Percentiles rank a stretch among this genome's conserved stretches.
phyloP scores from a whole-genome alignment of 2,888 invertebrate genomes.

The Oligia fasciuncula region DNA sequence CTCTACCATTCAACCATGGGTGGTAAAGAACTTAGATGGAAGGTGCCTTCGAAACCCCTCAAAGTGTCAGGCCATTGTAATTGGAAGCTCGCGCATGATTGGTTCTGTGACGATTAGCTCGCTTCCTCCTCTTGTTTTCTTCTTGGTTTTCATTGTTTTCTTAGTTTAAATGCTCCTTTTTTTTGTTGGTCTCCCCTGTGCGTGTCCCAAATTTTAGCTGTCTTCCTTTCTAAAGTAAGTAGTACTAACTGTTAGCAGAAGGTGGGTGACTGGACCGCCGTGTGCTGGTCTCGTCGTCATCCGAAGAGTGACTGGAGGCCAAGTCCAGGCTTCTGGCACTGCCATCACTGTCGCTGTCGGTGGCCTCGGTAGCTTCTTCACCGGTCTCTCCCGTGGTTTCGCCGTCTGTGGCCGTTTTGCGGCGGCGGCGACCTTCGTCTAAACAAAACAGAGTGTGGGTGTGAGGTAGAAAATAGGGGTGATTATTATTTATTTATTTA shows the following conservation, averaged over 20 bases:
- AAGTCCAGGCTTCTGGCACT: conserved; percentile 96
- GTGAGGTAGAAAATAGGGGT: background rate
- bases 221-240: background rate
- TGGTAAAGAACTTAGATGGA: too few relatives aligned
- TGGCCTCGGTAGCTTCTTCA: conserved; percentile 90
- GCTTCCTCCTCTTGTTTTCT: too few relatives aligned
- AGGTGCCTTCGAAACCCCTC: too few relatives aligned
- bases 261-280: conserved; percentile 77
- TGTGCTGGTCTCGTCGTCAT: conserved; percentile 93
- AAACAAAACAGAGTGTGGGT: background rate
- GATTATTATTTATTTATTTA: too few relatives aligned
- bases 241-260: conserved; percentile 63
- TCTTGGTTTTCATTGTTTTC: too few relatives aligned
- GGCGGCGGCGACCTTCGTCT: conserved; percentile 82
- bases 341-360: conserved; percentile 95
- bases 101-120: too few relatives aligned
- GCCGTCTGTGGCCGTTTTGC: conserved; percentile 72
- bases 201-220: background rate
- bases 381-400: conserved; percentile 46
- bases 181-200: too few relatives aligned
- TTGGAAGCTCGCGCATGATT: too few relatives aligned
- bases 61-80: too few relatives aligned
- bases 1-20: too few relatives aligned
- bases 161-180: too few relatives aligned
- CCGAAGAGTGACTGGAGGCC: conserved; percentile 98